These are phyloP conservation scores for Atractosteus spatula DNA, from an alignment of 2,113 vertebrate genomes.

Conservation along the genomic window DNA sequence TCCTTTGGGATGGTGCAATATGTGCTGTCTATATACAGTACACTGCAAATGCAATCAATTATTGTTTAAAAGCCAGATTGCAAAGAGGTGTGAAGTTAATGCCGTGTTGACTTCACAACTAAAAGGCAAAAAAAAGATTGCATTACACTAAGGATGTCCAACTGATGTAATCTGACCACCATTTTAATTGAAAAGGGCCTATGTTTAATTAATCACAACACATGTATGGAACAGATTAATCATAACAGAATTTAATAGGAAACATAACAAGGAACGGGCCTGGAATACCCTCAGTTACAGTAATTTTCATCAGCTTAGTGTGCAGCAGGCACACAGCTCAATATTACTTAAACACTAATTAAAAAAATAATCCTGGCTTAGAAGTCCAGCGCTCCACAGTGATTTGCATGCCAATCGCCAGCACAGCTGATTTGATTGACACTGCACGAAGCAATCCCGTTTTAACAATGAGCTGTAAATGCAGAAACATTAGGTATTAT, in stretches of 20 bases:
- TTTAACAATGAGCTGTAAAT: slow-evolving; percentile 15
- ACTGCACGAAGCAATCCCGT: slow-evolving; percentile 21
- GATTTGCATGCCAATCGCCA: not conserved
- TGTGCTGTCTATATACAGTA: too few species aligned
- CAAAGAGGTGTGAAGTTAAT: slow-evolving; percentile 54
- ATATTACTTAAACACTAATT: slow-evolving; percentile 48
- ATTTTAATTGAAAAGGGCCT: slow-evolving; percentile 49
- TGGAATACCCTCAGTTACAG: slow-evolving; percentile 32
- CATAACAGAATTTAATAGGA: slow-evolving; percentile 41
- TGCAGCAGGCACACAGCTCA: slow-evolving; percentile 39
- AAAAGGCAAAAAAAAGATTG: slow-evolving; percentile 56
- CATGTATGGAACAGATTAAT: slow-evolving; percentile 51
- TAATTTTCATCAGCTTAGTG: slow-evolving; percentile 46
- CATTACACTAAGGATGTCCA: slow-evolving; percentile 42
- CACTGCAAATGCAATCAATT: slow-evolving; percentile 20
- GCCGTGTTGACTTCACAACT: slow-evolving; percentile 42
- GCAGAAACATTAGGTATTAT: slow-evolving; percentile 13
- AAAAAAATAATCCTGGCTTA: slow-evolving; percentile 45
- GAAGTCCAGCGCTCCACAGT: slow-evolving; percentile 28
- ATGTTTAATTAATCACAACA: slow-evolving; percentile 59
- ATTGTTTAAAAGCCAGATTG: slow-evolving; percentile 22
- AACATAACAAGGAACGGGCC: slow-evolving; percentile 35
- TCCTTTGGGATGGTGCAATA: too few species aligned
- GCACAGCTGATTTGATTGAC: slow-evolving; percentile 16
- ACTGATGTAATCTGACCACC: slow-evolving; percentile 44